A percentile compares a stretch with the other conserved stretches of the same genome.
phyloP scores from a whole-genome alignment of 2,888 invertebrate species.

The Hyposoter didymator region DNA sequence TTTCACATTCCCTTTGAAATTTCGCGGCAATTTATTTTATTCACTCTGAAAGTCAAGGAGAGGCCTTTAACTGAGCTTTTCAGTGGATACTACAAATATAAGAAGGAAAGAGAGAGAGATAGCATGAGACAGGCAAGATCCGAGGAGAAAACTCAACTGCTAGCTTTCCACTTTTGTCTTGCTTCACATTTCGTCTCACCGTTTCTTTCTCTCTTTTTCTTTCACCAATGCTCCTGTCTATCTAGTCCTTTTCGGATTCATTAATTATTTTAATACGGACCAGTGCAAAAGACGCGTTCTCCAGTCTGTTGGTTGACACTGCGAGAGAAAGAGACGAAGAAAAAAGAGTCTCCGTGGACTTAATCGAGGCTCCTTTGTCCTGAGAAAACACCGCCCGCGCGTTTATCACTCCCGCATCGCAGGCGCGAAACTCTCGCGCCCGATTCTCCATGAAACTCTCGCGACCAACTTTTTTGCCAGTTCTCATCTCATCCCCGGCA shows the following conservation, averaged over 20 bases:
- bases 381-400: constrained; percentile 53
- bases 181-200: constrained; percentile 15
- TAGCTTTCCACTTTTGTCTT: constrained; percentile 32
- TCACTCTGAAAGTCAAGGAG: constrained; percentile 39
- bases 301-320: constrained; percentile 67
- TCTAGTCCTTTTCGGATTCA: constrained; percentile 51
- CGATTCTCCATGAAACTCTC: constrained; percentile 55
- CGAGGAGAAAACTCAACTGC: constrained; percentile 42
- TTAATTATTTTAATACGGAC: constrained; percentile 66
- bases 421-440: constrained; percentile 29
- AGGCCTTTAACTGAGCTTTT: constrained; percentile 41
- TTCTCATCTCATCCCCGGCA: constrained; percentile 19
- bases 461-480: constrained; percentile 48
- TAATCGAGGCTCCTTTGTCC: constrained; percentile 64
- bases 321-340: constrained; percentile 38
- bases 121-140: constrained; percentile 45
- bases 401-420: constrained; percentile 62
- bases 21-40: constrained; percentile 59
- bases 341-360: constrained; percentile 52
- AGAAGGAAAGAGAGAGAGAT: constrained; percentile 26
- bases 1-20: constrained; percentile 51
- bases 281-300: constrained; percentile 53
- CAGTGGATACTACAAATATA: constrained; percentile 24
- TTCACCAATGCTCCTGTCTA: constrained; percentile 20
- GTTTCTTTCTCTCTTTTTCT: constrained; percentile 25